Evolutionary conservation across 2,888 invertebrate genomes (phyloP).

Genomic region (Zygaena filipendulae): DNA sequence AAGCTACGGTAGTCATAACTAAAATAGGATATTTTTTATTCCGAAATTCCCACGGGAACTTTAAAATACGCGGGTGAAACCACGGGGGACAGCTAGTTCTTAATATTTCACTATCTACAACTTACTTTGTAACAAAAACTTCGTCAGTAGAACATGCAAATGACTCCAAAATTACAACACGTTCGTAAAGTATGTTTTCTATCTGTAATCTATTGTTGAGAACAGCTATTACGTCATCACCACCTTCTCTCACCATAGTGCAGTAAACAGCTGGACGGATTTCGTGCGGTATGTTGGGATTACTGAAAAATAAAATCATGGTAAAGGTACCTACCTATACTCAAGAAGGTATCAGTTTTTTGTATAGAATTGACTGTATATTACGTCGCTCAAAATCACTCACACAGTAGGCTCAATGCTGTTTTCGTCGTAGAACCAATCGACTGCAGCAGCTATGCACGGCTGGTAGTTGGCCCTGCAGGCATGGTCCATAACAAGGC

Average conservation of each 20-base stretch:
- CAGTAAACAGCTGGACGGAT: constrained; percentile 78
- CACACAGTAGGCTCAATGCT: constrained; percentile 33
- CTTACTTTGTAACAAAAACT: constrained; percentile 61
- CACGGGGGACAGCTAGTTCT: too few relatives aligned
- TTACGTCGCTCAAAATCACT: too few relatives aligned
- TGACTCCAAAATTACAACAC: constrained; percentile 74
- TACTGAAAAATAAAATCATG: constrained; percentile 27
- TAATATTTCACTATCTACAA: too few relatives aligned
- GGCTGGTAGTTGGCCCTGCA: constrained; percentile 43
- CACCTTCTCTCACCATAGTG: constrained; percentile 77
- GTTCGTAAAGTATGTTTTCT: constrained; percentile 78
- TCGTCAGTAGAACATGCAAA: constrained; percentile 76
- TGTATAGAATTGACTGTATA: too few relatives aligned
- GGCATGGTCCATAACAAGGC: constrained; percentile 55
- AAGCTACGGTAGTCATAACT: too few relatives aligned
- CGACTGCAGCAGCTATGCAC: constrained; percentile 51
- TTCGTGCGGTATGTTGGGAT: constrained; percentile 51
- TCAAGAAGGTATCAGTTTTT: too few relatives aligned
- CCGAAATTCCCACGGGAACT: too few relatives aligned
- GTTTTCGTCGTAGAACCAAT: constrained; percentile 45
- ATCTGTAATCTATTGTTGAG: constrained; percentile 71
- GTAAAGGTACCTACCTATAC: too few relatives aligned
- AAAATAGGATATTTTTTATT: too few relatives aligned
- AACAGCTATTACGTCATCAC: constrained; percentile 75
- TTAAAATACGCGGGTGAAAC: too few relatives aligned